These are phyloP conservation scores for Bombus confusus DNA, from an alignment of 1,140 invertebrate genomes.

Conservation along the genomic window DNA sequence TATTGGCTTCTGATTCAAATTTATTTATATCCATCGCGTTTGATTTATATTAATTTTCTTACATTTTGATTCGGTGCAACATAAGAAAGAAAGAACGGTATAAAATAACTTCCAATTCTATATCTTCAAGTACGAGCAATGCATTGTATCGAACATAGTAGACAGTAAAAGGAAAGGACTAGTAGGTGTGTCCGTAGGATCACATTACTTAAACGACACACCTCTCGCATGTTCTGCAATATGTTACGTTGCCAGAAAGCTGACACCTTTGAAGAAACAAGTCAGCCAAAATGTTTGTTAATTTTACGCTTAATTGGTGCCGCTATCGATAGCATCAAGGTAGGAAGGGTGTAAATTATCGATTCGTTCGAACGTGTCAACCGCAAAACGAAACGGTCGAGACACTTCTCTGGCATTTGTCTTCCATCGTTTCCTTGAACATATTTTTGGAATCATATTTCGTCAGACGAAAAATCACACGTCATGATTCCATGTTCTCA, in stretches of 20 bases:
- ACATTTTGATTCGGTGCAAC: not conserved
- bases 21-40: not conserved
- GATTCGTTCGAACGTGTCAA: conserved; percentile 21
- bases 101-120: not conserved
- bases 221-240: conserved; percentile 33
- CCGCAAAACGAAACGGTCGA: conserved; percentile 7
- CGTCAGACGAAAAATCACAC: conserved; percentile 42
- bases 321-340: conserved; percentile 16
- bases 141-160: not conserved
- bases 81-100: no score
- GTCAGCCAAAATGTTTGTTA: conserved; percentile 58
- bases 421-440: conserved; percentile 46
- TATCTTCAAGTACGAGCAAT: not conserved
- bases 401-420: conserved; percentile 39
- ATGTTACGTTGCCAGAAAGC: conserved; percentile 52
- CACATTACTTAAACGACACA: conserved; percentile 47
- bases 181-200: conserved; percentile 50
- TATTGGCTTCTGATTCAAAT: conserved; percentile 19
- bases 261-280: conserved; percentile 31
- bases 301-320: conserved; percentile 60
- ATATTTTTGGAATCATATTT: conserved; percentile 60
- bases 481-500: conserved; percentile 34
- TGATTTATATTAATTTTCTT: not conserved
- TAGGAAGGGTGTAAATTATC: conserved; percentile 52
- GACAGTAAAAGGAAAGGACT: conserved; percentile 20